Base-by-base conservation (phyloP, 92 coral and sea anemone genomes). In the Heteractis magnifica region DNA sequence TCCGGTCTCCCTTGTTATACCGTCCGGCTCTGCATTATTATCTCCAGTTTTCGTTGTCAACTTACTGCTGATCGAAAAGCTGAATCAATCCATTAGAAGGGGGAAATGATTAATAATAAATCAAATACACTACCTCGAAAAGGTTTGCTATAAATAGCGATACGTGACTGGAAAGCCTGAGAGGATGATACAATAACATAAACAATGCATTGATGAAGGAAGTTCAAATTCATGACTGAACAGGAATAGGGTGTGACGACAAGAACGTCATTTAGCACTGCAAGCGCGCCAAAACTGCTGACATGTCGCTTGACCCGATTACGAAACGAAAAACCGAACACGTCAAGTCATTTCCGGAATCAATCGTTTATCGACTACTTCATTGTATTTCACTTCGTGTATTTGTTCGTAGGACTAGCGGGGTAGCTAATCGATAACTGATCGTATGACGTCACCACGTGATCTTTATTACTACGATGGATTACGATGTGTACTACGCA, bases 261-360 rank as follows among this genome's bases (percentile, higher is more conserved):
- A 51, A 2, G 68, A 6, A 58, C 52, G 60, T 53, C 50, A 88
- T 89, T 89, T 89, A 55, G 73, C 91, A 89, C 82, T 89, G 44
- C 44, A 92, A 92, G 52, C 88, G 93, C 95, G 93, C 95, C 88
- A 92, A 92, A 83, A 44, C 41, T 62, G 59, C 21, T 26, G 75
- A 65, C 83, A 78, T 48, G 34, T 21, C 82, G 49, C 58, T 23
- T 58, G 71, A 23, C 21, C 65, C 73, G 73, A 68, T 68, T 68
- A 26, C 48, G 73, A 68, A 68, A 26, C 73, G 82, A 78, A 3
- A 20, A 55, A 41, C 83, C 83, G 56, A 79, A 26, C 76, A 13
- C 83, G 48, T 70, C 21, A 23, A 15, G 82, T 2, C 48, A 4
- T 41, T 79, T 80, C 14, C 58, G 55, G 75, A 60, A 44, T 44